Evolutionary conservation across 2,797 vertebrate genomes (phyloP).

Genomic region (Trichosurus vulpecula): DNA sequence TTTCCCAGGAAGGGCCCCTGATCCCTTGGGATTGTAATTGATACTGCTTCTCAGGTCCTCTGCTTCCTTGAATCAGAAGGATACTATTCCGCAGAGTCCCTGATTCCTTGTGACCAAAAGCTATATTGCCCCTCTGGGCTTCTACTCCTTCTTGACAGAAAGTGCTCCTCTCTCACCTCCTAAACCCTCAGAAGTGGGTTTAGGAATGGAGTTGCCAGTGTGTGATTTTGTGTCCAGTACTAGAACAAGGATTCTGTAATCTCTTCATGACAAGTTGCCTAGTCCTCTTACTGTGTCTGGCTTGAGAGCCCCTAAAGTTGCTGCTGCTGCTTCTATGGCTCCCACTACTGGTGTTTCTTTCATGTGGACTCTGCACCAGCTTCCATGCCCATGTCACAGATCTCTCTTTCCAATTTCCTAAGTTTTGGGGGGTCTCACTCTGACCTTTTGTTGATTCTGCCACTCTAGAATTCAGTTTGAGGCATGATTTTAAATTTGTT

Average conservation of each 20-base stretch:
- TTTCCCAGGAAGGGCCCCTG: background rate
- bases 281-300: background rate
- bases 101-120: background rate
- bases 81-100: background rate
- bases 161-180: background rate
- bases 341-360: background rate
- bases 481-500: background rate
- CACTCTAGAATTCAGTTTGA: background rate
- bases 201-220: background rate
- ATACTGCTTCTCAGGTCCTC: background rate
- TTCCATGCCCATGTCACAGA: background rate
- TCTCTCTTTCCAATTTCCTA: background rate
- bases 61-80: background rate
- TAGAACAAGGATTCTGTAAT: background rate
- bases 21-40: background rate
- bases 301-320: background rate
- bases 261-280: background rate
- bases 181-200: background rate
- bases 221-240: background rate
- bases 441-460: background rate
- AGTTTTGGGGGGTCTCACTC: background rate
- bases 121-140: background rate
- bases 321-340: background rate
- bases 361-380: background rate
- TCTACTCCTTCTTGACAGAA: background rate